Evolutionary conservation across 2,797 vertebrate species (phyloP).

Genomic region (Botia almorhae): DNA sequence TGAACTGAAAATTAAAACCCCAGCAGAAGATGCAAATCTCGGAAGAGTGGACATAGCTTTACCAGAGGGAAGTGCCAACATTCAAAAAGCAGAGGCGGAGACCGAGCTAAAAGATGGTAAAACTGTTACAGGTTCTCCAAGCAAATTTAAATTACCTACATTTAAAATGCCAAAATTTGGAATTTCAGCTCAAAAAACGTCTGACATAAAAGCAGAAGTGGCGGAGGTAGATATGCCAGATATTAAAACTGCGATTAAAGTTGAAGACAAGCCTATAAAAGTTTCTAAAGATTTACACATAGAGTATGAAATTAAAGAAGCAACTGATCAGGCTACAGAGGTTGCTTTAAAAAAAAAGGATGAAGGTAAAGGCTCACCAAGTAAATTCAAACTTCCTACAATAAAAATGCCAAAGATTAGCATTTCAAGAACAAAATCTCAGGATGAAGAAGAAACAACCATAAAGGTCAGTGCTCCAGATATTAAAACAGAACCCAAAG

Average conservation of each 20-base stretch:
- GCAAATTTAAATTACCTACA: constrained; percentile 62
- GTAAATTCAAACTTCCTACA: constrained; percentile 74
- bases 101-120: constrained; percentile 14
- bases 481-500: constrained; percentile 52
- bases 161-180: constrained; percentile 72
- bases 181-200: constrained; percentile 49
- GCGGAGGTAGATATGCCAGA: constrained; percentile 22
- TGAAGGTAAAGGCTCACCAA: constrained; percentile 64
- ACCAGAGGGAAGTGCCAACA: constrained; percentile 26
- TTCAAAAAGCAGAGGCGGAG: constrained; percentile 32
- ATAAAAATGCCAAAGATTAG: constrained; percentile 74
- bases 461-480: constrained; percentile 43
- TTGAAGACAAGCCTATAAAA: constrained; percentile 2
- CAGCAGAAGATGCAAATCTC: constrained; percentile 34
- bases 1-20: constrained; percentile 17
- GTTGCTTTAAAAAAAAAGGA: constrained; percentile 47
- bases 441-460: constrained; percentile 62
- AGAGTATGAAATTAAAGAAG: constrained; percentile 34
- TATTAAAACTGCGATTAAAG: constrained; percentile 10
- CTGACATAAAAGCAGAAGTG: constrained; percentile 24
- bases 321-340: constrained; percentile 37
- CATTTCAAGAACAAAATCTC: constrained; percentile 68
- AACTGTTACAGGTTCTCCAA: constrained; percentile 35
- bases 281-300: background rate
- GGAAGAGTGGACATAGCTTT: constrained; percentile 29